phyloP scores from a whole-genome alignment of 2,797 vertebrate species.

The Xiphophorus birchmanni region DNA sequence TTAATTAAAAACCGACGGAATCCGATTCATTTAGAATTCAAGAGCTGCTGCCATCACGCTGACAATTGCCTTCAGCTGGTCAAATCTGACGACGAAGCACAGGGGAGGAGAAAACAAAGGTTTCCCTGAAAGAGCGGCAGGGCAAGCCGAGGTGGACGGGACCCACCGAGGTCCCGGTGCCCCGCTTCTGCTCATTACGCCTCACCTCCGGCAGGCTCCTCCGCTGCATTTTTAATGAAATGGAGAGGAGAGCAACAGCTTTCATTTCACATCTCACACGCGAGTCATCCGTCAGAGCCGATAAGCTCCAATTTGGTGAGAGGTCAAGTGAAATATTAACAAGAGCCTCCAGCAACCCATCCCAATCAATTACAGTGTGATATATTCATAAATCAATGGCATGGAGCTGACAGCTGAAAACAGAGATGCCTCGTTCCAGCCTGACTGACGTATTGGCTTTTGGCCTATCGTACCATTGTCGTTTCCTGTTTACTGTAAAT shows the following conservation, averaged over 20 bases:
- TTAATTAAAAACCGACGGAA: conserved; percentile 4
- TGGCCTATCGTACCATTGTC: conserved; percentile 34
- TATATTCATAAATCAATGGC: conserved; percentile 69
- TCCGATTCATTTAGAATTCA: background rate
- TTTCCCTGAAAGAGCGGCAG: conserved; percentile 26
- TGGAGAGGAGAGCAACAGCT: conserved; percentile 40
- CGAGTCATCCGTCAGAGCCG: conserved; percentile 66
- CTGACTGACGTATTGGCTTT: conserved; percentile 42
- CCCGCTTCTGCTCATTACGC: conserved; percentile 52
- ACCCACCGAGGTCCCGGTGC: conserved; percentile 35
- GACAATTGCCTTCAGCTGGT: conserved; percentile 29
- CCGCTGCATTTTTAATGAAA: conserved; percentile 67
- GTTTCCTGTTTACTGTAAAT: background rate
- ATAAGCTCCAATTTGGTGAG: conserved; percentile 69
- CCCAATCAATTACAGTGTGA: conserved; percentile 69
- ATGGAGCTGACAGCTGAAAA: conserved; percentile 51
- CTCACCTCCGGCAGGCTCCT: conserved; percentile 48
- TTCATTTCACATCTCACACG: conserved; percentile 57
- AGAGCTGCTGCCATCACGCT: conserved; percentile 13
- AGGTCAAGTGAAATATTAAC: conserved; percentile 78
- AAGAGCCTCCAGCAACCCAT: conserved; percentile 60
- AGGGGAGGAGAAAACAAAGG: conserved; percentile 8
- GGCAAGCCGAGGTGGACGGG: conserved; percentile 18
- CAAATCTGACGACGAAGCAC: conserved; percentile 27
- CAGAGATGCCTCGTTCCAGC: background rate